These are phyloP conservation scores for Hirudo medicinalis DNA, from an alignment of 1,140 invertebrate genomes.

Conservation along the genomic window DNA sequence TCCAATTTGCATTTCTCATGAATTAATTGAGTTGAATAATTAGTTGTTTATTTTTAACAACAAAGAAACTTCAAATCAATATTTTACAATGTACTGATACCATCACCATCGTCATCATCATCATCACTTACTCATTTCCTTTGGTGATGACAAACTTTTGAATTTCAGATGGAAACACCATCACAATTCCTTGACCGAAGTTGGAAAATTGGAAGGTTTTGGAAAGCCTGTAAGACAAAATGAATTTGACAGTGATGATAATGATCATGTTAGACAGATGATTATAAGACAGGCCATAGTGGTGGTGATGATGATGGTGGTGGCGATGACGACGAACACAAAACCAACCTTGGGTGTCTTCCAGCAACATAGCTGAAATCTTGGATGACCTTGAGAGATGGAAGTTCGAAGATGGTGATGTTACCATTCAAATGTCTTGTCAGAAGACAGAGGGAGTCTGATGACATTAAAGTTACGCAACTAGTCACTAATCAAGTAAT, in stretches of 20 bases:
- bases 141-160: constrained; percentile 2
- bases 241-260: too few relatives aligned
- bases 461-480: not conserved
- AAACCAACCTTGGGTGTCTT: not conserved
- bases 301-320: not conserved
- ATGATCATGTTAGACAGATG: not conserved
- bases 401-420: not conserved
- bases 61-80: too few relatives aligned
- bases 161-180: not conserved
- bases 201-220: not conserved
- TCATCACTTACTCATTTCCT: constrained; percentile 6
- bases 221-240: not conserved
- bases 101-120: not conserved
- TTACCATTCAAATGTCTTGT: not conserved
- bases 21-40: too few relatives aligned
- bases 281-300: not conserved
- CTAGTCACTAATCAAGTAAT: too few relatives aligned
- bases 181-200: not conserved
- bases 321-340: not conserved
- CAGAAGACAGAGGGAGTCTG: not conserved
- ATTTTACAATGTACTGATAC: not conserved
- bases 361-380: not conserved
- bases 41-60: too few relatives aligned
- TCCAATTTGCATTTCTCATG: not conserved
- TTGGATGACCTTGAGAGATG: not conserved